Evolutionary conservation across 1,140 invertebrate genomes (phyloP).

Genomic region (Antheraea mylitta): DNA sequence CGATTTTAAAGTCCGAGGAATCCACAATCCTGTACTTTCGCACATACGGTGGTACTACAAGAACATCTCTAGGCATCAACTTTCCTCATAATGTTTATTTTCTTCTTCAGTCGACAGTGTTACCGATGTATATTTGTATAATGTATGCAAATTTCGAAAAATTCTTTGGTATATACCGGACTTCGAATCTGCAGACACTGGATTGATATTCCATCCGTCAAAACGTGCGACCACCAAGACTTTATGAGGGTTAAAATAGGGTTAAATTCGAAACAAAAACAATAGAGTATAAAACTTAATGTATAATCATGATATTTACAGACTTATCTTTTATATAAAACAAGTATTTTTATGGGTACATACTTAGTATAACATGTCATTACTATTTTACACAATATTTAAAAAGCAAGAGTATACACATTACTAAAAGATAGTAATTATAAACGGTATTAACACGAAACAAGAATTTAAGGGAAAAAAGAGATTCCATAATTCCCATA

Average conservation of each 20-base stretch:
- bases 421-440: constrained; percentile 59
- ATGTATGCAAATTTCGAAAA: too few relatives aligned
- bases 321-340: constrained; percentile 75
- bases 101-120: too few relatives aligned
- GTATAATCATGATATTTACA: constrained; percentile 78
- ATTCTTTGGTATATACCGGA: too few relatives aligned
- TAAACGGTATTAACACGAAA: constrained; percentile 54
- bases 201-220: too few relatives aligned
- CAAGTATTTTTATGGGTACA: constrained; percentile 77
- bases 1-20: too few relatives aligned
- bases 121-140: too few relatives aligned
- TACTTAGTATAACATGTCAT: constrained; percentile 75
- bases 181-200: too few relatives aligned
- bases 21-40: too few relatives aligned
- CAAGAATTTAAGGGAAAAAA: constrained; percentile 61
- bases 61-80: too few relatives aligned
- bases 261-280: constrained; percentile 62
- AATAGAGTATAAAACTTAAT: constrained; percentile 78
- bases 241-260: not conserved
- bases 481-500: constrained; percentile 75
- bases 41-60: too few relatives aligned
- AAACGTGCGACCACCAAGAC: too few relatives aligned
- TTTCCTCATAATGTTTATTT: too few relatives aligned
- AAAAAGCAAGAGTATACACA: constrained; percentile 71
- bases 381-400: constrained; percentile 73